Base-by-base conservation (phyloP, 2,113 vertebrate genomes). In the Rhinichthys klamathensis region DNA sequence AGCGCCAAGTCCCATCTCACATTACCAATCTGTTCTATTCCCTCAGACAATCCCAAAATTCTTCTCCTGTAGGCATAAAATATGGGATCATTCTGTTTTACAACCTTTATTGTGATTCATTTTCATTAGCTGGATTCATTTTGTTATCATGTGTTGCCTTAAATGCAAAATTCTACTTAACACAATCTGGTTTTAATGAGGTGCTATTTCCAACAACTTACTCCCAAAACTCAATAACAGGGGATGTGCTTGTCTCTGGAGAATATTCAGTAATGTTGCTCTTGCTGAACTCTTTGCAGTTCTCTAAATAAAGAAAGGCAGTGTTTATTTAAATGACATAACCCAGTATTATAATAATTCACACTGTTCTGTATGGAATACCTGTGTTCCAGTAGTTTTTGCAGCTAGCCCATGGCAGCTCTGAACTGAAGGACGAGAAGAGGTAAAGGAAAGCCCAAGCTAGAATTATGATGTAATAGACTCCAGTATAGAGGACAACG, bases 191-290 rank as follows among this genome's bases (percentile, higher is more conserved):
- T 70, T 54, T 56, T 78, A 51, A 46, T 27, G 8, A 15, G 7
- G 51, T n/a, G 41, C 23, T 30, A 15, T 63, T 60, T 7, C 2
- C 0, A 23, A 82, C 15, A 21, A 98, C 98, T 63, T 96, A 99
- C 98, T 99, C 98, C 98, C 98, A 99, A 93, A 98, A 99, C 88
- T 99, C 97, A 76, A 96, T 92, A 88, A 97, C 94, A 4, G 98
- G 94, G 2, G 97, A 98, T 3, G 95, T 95, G 84, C 92, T 88
- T 2, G 96, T 96, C 4, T 87, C 84, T 21, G 91, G 9, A 61
- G 83, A 92, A 67, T 25, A 86, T 18, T 92, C 89, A 41, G 90
- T 84, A 63, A 51, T 85, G 80, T 94, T 94, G 92, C 93, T 89
- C 25, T 88, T 80, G 83, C 35, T 79, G 88, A 94, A 91, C 86